Evolutionary conservation across 2,797 vertebrate species (phyloP), one percentile per base, ranked within the genome.

Genomic region (Argentina silus): DNA sequence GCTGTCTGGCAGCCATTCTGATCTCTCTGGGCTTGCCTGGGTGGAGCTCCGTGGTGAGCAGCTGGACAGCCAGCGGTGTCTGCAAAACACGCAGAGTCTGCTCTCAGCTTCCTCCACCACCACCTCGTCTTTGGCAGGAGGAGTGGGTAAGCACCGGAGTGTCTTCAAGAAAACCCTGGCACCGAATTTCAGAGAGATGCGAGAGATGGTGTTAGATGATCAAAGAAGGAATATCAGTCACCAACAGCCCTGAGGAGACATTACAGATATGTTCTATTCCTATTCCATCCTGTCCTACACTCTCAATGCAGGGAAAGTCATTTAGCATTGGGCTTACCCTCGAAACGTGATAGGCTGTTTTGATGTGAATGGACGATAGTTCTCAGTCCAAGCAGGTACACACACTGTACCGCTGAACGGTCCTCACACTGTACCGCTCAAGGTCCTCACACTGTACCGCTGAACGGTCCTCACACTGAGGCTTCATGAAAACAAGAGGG

Each of bases 401-500:
- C 27, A 36, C 27, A 36, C 27, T 4, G 27, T 36, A 36, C 5
- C 9, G 21, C 27, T 27, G 9, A 23, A 12, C 9, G 6, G 56
- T 19, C 19, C 55, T 10, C 19, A 7, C 2, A 7, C 55, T 19
- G 21, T 19, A 21, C 17, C 7, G 9, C 17, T 57, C 10, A 57
- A n/a, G n/a, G n/a, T n/a, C 17, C 19, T 10, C 7, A 14, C 14
- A 2, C 5, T 15, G 9, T 56, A 23, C 14, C 43, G 23, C 0
- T 7, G 60, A 56, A 27, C 42, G 60, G 8, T 47, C 53, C 50
- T 66, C 6, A 6, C 44, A 43, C 27, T 45, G 48, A 66, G 45
- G n/a, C 48, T 69, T 55, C 71, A 19, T 17, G 3, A 74, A 67
- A 56, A 47, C 50, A 70, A 42, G 75, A 59, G 61, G 61, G 55